Base-by-base conservation (phyloP, 1,140 invertebrate genomes). In the Drosophila sulfurigaster region DNA sequence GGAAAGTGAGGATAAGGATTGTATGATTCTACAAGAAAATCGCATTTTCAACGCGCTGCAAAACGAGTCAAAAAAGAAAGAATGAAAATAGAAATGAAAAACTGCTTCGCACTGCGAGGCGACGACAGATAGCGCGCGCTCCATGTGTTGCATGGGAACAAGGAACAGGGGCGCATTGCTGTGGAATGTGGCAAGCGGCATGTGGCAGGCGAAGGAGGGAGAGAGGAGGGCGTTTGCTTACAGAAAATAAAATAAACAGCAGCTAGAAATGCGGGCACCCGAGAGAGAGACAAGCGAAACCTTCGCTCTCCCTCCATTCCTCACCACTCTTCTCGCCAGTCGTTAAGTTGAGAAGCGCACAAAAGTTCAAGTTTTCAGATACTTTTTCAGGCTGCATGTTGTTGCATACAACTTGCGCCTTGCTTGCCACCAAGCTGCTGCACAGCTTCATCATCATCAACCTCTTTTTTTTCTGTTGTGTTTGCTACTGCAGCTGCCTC, bases 231-330 rank as follows among this genome's bases (percentile, higher is more conserved):
- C 63, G 30, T 38, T 64, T 63, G 70, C 75, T 75, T 65, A 75
- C 82, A 78, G 56, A 58, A 82, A 79, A 88, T 88, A 80, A 83
- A 83, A 83, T 75, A 89, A 88, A 82, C 76, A 88, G 62, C 63
- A 88, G 65, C 65, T 62, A 59, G 52, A 30, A 72, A 68, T 66
- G 68, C 58, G 68, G 64, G 72, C 43, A 43, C 51, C 13, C 51
- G 28, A 56, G 57, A 56, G 57, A 56, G 65, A 69, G 58, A 60
- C 49, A 15, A 16, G 54, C 4, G 6, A 30, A 13, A 10, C 28
- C 30, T 1, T 28, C 2, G 0, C 5, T 32, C 20, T 16, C 5
- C 25, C 16, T 1, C 41, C 5, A 1, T 2, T 32, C 20, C 28
- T 0, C 28, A 1, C 15, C 52, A 41, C 25, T 32, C 16, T 41